Conservation (phyloP, 2,113 vertebrate genomes). For the Pantherophis guttatus region DNA sequence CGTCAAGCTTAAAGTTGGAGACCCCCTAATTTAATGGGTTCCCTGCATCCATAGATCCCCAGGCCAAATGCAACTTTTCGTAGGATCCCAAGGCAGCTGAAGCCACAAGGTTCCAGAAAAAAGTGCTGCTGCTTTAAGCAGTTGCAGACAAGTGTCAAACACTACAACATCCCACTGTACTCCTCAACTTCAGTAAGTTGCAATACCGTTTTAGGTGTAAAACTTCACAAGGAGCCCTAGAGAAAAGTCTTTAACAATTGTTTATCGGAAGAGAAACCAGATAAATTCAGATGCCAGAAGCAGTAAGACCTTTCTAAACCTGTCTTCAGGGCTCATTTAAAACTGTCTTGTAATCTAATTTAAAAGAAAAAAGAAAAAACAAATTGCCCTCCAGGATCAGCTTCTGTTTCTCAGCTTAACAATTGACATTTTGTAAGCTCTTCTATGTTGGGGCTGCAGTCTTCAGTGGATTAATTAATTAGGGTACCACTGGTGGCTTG, state of each 20-base stretch:
- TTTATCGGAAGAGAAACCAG: background rate
- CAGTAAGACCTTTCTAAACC: background rate
- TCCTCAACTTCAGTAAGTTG: background rate
- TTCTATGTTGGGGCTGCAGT: background rate
- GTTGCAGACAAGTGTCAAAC: background rate
- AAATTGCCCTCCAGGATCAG: background rate
- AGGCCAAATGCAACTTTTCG: background rate
- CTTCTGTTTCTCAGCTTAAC: background rate
- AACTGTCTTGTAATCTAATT: background rate
- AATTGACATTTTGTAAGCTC: background rate
- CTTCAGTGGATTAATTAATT: background rate
- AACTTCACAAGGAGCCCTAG: background rate
- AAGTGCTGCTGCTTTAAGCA: background rate
- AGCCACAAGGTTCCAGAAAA: background rate
- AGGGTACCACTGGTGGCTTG: background rate
- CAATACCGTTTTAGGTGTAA: background rate
- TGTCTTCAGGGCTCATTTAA: background rate
- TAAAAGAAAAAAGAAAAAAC: background rate
- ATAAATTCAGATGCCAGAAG: background rate
- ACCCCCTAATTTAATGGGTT: background rate
- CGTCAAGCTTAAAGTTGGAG: no score
- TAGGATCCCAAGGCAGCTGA: background rate
- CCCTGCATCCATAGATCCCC: background rate
- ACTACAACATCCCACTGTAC: background rate
- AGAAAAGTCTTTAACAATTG: background rate